These are phyloP conservation scores for Pipistrellus pipistrellus DNA, from an alignment of 2,797 vertebrate genomes.

Conservation along the genomic window DNA sequence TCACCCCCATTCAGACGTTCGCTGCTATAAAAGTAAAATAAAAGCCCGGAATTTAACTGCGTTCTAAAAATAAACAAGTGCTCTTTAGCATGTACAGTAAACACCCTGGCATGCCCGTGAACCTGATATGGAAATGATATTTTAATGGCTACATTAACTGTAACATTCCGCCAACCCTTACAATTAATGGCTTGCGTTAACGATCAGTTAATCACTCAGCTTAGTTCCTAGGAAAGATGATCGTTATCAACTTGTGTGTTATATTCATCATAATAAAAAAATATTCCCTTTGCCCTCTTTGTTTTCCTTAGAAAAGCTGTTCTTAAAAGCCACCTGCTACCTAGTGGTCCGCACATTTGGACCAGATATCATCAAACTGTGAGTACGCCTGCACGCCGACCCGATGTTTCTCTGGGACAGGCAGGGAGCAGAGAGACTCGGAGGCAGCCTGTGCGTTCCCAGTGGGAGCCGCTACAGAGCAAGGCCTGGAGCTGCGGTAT, in stretches of 20 bases:
- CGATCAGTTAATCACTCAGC: constrained; percentile 16
- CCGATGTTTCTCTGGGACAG: not conserved
- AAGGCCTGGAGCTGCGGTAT: not conserved
- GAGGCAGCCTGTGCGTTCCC: not conserved
- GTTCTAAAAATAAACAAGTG: constrained; percentile 30
- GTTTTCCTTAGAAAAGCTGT: constrained; percentile 85
- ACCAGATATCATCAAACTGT: constrained; percentile 88
- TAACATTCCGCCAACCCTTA: constrained; percentile 45
- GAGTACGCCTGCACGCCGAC: constrained; percentile 73
- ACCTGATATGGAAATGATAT: not conserved
- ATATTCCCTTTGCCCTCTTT: constrained; percentile 33
- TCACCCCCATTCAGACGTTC: constrained; percentile 46
- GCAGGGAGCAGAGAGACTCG: no score
- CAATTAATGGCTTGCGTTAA: constrained; percentile 14
- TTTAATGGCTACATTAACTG: constrained; percentile 11
- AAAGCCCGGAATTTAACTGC: constrained; percentile 35
- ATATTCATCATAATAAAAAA: constrained; percentile 23
- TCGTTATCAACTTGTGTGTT: not conserved
- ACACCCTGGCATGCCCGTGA: not conserved
- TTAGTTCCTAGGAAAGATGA: constrained; percentile 10
- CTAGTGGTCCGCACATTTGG: constrained; percentile 82
- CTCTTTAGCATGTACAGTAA: not conserved
- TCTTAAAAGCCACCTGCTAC: constrained; percentile 85
- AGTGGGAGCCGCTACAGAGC: not conserved
- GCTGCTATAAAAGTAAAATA: not conserved